Percentiles rank a stretch among this genome's conserved stretches.
Evolutionary conservation across 1,140 invertebrate genomes (phyloP).

Genomic region (Elymnias hypermnestra): DNA sequence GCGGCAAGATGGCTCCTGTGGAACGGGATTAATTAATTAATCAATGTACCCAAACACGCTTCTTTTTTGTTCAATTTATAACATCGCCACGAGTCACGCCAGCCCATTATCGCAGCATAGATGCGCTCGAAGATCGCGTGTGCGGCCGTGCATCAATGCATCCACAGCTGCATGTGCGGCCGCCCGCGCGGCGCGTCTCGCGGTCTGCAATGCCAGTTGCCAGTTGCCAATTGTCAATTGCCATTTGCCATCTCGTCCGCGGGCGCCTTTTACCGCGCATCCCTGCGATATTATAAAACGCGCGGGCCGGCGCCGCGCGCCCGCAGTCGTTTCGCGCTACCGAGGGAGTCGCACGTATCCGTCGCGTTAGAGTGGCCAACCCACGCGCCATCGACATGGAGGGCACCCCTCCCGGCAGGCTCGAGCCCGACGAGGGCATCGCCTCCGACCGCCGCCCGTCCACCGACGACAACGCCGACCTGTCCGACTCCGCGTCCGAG

Average conservation of each 20-base stretch:
- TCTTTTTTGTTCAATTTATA: slow-evolving; percentile 6
- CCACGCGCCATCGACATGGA: slow-evolving; percentile 50
- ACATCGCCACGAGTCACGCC: slow-evolving; percentile 12
- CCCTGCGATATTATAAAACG: slow-evolving; percentile 67
- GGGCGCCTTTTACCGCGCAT: slow-evolving; percentile 62
- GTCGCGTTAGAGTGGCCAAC: slow-evolving; percentile 54
- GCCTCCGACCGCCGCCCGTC: slow-evolving; percentile 61
- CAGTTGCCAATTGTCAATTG: too few species aligned
- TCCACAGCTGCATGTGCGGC: too few species aligned
- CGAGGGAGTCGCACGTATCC: slow-evolving; percentile 55
- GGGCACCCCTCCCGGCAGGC: slow-evolving; percentile 45
- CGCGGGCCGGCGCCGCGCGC: slow-evolving; percentile 47
- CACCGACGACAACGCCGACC: slow-evolving; percentile 76
- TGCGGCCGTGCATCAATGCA: slow-evolving; percentile 21
- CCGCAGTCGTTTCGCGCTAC: slow-evolving; percentile 55
- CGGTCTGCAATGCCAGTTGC: slow-evolving; percentile 62
- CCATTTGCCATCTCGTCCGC: slow-evolving; percentile 53
- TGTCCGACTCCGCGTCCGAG: slow-evolving; percentile 80
- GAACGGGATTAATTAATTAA: neutral
- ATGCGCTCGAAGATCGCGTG: slow-evolving; percentile 17
- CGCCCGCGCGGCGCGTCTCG: slow-evolving; percentile 36
- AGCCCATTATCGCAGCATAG: slow-evolving; percentile 18
- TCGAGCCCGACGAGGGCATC: slow-evolving; percentile 58
- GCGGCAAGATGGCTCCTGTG: too few species aligned
- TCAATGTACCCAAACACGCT: slow-evolving; percentile 14